Conservation (phyloP, 2,113 vertebrate species). For the Corapipo altera region DNA sequence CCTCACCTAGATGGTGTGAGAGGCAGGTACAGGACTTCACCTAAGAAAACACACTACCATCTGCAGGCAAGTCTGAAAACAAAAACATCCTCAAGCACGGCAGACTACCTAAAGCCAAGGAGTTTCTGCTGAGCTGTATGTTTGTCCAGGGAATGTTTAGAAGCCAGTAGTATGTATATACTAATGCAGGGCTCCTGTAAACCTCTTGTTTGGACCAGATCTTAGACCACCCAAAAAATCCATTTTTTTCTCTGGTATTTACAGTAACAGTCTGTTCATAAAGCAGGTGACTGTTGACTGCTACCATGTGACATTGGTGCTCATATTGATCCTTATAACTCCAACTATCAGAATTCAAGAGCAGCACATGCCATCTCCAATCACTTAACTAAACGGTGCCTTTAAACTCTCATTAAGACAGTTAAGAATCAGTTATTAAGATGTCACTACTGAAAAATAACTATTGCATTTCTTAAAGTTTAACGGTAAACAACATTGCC, state of each 20-base stretch:
- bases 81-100: background rate
- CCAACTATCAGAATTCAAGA: background rate
- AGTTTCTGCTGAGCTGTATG: background rate
- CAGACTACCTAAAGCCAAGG: background rate
- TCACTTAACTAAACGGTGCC: conserved; percentile 7
- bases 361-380: background rate
- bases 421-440: conserved; percentile 46
- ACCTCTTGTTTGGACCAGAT: background rate
- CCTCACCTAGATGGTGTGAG: background rate
- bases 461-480: conserved; percentile 61
- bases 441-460: conserved; percentile 63
- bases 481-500: conserved; percentile 68
- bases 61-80: background rate
- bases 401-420: conserved; percentile 30
- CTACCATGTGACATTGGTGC: background rate
- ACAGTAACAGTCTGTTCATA: background rate
- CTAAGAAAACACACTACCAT: background rate
- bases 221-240: background rate
- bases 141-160: background rate
- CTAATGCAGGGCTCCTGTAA: background rate
- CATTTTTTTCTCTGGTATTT: background rate
- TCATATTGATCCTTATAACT: background rate
- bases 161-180: background rate
- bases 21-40: background rate
- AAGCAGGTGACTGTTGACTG: conserved; percentile 31